Base-by-base conservation (phyloP, 2,888 invertebrate genomes). In the Ceraclea dissimilis region DNA sequence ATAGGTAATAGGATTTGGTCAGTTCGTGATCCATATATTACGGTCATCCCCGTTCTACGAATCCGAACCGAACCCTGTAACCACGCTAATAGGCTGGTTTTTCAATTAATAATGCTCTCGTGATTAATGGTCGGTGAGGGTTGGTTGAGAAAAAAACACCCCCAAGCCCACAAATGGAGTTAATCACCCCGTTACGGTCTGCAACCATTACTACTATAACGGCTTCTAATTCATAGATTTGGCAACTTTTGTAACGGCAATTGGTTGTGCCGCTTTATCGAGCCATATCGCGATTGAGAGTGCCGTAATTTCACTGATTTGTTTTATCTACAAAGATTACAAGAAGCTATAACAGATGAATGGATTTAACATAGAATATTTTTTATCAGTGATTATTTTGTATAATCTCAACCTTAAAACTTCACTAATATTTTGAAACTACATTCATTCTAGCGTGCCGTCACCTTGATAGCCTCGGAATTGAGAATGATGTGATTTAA, bases 51-150 rank as follows among this genome's bases (percentile, higher is more conserved):
- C 13, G 16, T 39, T 13, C n/a, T 8, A 39, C 39, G 39, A 39
- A 39, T 39, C 16, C 4, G 39, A n/a, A n/a, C 39, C 8, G 13
- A 13, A 39, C 4, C 26, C 16, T 39, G 39, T 39, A n/a, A 39
- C 39, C 39, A 39, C 39, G 39, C 39, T 39, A 39, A 39, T 39
- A 39, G 39, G 39, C 39, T 39, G 39, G 39, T n/a, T 39, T 39
- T 39, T 39, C 39, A 39, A 39, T 39, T 39, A 39, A 39, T 39
- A 39, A 39, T 39, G 39, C 16, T 39, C 16, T 13, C n/a, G 39
- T 39, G 39, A 39, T 39, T 39, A 39, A 39, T 39, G 13, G 16
- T 16, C n/a, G 39, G 13, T 4, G 39, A n/a, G 39, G 39, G 39
- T n/a, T 8, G 39, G 39, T 13, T 13, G 13, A 16, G 16, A 39